Evolutionary conservation across 1,140 invertebrate genomes (phyloP), one percentile per base, ranked within the genome.

Genomic region (Macrobrachium rosenbergii): DNA sequence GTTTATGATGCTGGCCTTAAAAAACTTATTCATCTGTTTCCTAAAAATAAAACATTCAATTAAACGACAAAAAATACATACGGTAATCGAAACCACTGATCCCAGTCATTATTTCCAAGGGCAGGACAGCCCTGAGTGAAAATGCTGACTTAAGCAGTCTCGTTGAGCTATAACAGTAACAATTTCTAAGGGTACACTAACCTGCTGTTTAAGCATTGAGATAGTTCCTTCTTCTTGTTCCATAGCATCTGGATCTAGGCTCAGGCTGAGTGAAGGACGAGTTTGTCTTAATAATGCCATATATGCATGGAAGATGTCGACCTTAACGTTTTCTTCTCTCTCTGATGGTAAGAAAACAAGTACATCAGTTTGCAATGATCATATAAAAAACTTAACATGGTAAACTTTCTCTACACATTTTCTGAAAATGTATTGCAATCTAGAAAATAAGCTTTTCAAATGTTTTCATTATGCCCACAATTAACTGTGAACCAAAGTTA

Each of bases 261-360:
- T 82, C 12, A 87, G 69, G 21, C 78, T 87, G 11, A 63, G 78
- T 0, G 92, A 58, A 92, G 85, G 86, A n/a, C 58, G 72, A 0
- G 98, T 98, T 92, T 98, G 97, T 89, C 95, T 94, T 78, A 99
- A 91, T n/a, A 99, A 92, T 0, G 97, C 96, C 80, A 98, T 96
- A 91, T 99, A 99, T 0, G 98, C 98, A 91, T 98, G 97, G 91
- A 99, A 97, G 75, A 99, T 98, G 91, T 99, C 99, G 69, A 97
- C 97, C 92, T 99, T 99, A 0, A 99, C 99, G 92, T 99, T 99
- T 93, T 99, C 99, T 93, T 99, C 99, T 64, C 99, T 94, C 92
- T 99, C 99, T 95, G 92, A 76, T 16, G 59, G 43, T n/a, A 62
- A 88, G 92, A 93, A 90, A 59, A 89, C 82, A 64, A 88, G 88